phyloP scores from a whole-genome alignment of 2,113 vertebrate genomes.

The Syngnathus floridae region DNA sequence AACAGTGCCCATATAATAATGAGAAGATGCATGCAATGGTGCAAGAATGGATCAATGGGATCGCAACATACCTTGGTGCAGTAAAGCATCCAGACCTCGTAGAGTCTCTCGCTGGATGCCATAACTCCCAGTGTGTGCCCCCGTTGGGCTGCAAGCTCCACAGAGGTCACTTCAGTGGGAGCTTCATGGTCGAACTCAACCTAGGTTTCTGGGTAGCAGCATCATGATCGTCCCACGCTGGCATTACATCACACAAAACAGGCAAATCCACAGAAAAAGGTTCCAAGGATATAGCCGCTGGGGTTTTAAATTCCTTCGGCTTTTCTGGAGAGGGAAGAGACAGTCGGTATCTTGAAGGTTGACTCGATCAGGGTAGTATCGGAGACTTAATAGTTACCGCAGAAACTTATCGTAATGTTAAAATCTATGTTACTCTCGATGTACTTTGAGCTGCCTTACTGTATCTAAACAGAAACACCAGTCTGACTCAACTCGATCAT shows the following conservation, averaged over 20 bases:
- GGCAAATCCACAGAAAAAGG: background rate
- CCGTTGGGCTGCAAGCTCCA: slow-evolving; percentile 33
- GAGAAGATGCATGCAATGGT: background rate
- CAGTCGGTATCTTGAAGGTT: slow-evolving; percentile 7
- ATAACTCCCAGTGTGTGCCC: slow-evolving; percentile 64
- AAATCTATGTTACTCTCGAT: slow-evolving; percentile 1
- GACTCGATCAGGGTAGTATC: slow-evolving; percentile 20
- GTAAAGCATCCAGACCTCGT: slow-evolving; percentile 98
- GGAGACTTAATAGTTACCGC: background rate
- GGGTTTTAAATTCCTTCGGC: slow-evolving; percentile 9
- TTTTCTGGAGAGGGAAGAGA: slow-evolving; percentile 3
- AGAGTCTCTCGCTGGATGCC: slow-evolving; percentile 93
- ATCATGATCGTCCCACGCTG: slow-evolving; percentile 23
- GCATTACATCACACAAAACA: slow-evolving; percentile 3
- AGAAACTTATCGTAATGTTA: background rate
- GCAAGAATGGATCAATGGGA: background rate
- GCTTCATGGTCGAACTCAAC: slow-evolving; percentile 45
- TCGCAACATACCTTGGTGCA: slow-evolving; percentile 82
- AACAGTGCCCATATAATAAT: background rate
- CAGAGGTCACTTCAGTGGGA: slow-evolving; percentile 52
- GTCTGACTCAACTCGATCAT: slow-evolving; percentile 14
- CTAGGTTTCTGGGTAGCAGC: slow-evolving; percentile 9
- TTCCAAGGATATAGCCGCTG: slow-evolving; percentile 19
- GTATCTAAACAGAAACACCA: slow-evolving; percentile 9
- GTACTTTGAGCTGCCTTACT: slow-evolving; percentile 32